phyloP scores from a whole-genome alignment of 2,888 invertebrate species.

The Sphaerophoria rueppellii region DNA sequence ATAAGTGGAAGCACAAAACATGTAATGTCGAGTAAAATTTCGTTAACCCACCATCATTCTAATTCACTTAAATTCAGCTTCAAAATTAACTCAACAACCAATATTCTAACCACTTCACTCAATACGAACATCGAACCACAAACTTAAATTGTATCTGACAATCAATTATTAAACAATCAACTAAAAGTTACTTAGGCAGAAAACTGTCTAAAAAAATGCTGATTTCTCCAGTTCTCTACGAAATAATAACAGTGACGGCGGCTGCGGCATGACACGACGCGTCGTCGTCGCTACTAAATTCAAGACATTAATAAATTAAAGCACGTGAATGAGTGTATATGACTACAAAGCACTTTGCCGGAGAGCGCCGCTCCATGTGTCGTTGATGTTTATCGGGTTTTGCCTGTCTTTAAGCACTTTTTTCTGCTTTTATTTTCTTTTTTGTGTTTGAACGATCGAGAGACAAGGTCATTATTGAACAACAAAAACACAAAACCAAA shows the following conservation, averaged over 20 bases:
- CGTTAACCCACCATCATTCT: too few species aligned
- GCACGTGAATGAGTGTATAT: constrained; percentile 10
- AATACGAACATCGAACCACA: too few species aligned
- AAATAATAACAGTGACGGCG: neutral
- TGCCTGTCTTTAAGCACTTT: constrained; percentile 1
- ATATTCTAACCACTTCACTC: too few species aligned
- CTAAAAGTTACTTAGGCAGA: too few species aligned
- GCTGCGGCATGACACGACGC: neutral
- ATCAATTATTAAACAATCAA: too few species aligned
- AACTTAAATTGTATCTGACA: too few species aligned
- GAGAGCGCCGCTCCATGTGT: neutral
- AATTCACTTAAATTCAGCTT: too few species aligned
- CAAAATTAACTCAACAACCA: too few species aligned
- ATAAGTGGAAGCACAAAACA: too few species aligned
- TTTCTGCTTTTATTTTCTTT: neutral
- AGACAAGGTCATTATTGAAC: constrained; percentile 23
- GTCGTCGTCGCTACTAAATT: neutral
- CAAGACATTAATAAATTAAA: constrained; percentile 11
- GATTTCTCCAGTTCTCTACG: constrained; percentile 3
- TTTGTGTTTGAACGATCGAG: neutral
- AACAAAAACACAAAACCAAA: constrained; percentile 18
- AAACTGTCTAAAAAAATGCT: neutral
- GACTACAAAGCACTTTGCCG: neutral
- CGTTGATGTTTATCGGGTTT: constrained; percentile 1
- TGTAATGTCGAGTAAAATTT: too few species aligned